Evolutionary conservation across 2,797 vertebrate species (phyloP).

Genomic region (Gallinago solitaria): DNA sequence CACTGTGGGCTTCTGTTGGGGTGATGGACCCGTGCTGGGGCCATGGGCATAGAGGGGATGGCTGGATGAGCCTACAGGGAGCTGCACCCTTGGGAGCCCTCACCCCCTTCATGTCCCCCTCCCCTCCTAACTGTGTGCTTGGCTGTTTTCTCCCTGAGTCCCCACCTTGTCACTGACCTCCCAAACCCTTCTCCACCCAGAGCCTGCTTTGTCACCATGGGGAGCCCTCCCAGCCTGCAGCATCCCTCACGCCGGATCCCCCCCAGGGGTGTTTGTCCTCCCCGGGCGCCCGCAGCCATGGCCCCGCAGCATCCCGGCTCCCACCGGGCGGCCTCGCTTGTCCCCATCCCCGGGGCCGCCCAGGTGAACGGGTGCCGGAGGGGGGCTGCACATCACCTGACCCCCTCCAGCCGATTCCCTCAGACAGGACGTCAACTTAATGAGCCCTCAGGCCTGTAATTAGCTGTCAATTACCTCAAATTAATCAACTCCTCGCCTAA

Average conservation of each 20-base stretch:
- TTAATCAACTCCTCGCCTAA: slow-evolving; percentile 99
- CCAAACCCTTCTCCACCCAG: background rate
- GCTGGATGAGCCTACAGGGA: background rate
- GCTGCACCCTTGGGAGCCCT: background rate
- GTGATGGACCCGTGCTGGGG: no score
- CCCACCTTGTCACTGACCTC: background rate
- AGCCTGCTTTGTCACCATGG: background rate
- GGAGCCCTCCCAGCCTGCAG: background rate
- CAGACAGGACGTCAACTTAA: slow-evolving; percentile 91
- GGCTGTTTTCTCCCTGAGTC: background rate
- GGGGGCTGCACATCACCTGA: slow-evolving; percentile 78
- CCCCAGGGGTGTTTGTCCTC: background rate
- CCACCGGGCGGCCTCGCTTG: background rate
- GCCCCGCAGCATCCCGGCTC: background rate
- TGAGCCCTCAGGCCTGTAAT: slow-evolving; percentile 92
- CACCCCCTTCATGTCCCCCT: accelerated
- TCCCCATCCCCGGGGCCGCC: background rate
- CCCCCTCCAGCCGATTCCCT: slow-evolving; percentile 83
- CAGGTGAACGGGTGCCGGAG: slow-evolving; percentile 40
- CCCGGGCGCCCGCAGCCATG: accelerated
- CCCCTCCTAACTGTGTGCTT: background rate
- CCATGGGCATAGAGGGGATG: background rate
- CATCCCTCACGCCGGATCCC: accelerated
- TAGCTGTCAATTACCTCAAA: slow-evolving; percentile 99
- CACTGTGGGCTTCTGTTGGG: background rate